Evolutionary conservation across 2,888 invertebrate genomes (phyloP), one percentile per base, ranked within the genome.

Genomic region (Phrixothrix hirtus): DNA sequence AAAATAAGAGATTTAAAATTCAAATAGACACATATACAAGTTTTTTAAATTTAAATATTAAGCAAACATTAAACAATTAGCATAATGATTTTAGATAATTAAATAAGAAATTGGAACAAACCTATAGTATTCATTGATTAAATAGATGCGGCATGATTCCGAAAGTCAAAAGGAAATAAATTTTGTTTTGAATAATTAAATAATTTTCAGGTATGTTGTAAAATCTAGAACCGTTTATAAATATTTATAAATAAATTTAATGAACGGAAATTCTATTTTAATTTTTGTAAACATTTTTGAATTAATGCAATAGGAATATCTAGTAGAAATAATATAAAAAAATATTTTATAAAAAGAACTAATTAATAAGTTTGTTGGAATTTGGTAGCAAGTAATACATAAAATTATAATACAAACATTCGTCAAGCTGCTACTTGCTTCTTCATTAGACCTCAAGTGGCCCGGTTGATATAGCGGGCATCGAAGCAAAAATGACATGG

Each of bases 341-440:
- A 43, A 45, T 25, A 46, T 45, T 55, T 50, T 56, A 50, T 60
- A 61, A 59, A 63, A 60, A 54, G 60, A 52, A 64, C 63, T 64
- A 63, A 65, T 65, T 63, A 65, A 65, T 63, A 63, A 63, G 55
- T 57, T 46, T 52, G 27, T 29, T 49, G 57, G 42, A 61, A 60
- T 55, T 58, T 55, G 60, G 61, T 60, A 60, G 60, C 58, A 58
- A 57, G 62, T 61, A 63, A 62, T 60, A 59, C 61, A 64, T 64
- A 62, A 63, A 61, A 63, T 64, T 58, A 60, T 64, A 61, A 64
- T 62, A 61, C 63, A 60, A 55, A 61, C 59, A 64, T 64, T 62
- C 61, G 64, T 64, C 64, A 64, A 57, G 57, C 60, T 55, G 61
- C 64, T 64, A 63, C 64, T 66, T 66, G 66, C 63, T 65, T 65